A percentile compares a stretch with the other conserved stretches of the same genome.
Evolutionary conservation across 1,140 invertebrate genomes (phyloP).

Genomic region (Oncopeltus fasciatus): DNA sequence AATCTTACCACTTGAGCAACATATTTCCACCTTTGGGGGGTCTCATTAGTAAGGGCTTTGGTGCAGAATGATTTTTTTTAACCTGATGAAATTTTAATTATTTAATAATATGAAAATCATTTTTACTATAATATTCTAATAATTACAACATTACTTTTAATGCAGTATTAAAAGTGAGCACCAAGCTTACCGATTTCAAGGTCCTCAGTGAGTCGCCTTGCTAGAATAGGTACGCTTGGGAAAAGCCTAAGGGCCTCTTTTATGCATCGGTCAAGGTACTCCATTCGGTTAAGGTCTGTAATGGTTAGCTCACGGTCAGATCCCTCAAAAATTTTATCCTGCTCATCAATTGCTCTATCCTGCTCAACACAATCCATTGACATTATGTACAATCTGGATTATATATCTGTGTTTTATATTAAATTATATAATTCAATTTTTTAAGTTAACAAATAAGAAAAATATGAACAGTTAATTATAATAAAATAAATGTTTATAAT

Average conservation of each 20-base stretch:
- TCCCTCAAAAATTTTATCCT: constrained; percentile 23
- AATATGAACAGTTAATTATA: no score
- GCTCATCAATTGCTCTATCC: constrained; percentile 39
- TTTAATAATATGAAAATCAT: no score
- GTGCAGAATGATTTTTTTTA: no score
- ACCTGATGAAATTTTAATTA: no score
- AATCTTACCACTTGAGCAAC: no score
- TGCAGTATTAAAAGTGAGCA: no score
- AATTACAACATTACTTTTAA: no score
- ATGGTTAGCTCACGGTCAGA: constrained; percentile 31
- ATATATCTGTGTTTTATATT: background rate
- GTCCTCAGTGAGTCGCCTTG: constrained; percentile 28
- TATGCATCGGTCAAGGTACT: constrained; percentile 35
- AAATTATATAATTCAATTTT: background rate
- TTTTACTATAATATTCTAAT: no score
- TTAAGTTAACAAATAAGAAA: background rate
- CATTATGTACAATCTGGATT: no score
- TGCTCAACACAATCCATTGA: constrained; percentile 27
- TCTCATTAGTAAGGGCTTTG: no score
- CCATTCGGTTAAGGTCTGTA: constrained; percentile 29
- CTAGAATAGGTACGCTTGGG: constrained; percentile 38
- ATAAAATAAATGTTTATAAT: no score
- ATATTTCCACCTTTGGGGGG: no score
- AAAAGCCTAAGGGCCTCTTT: constrained; percentile 32
- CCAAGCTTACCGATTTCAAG: background rate